Percentiles rank a stretch among this genome's conserved stretches.
phyloP scores from a whole-genome alignment of 2,888 invertebrate species.

The Sinodicranocentrus sp. region DNA sequence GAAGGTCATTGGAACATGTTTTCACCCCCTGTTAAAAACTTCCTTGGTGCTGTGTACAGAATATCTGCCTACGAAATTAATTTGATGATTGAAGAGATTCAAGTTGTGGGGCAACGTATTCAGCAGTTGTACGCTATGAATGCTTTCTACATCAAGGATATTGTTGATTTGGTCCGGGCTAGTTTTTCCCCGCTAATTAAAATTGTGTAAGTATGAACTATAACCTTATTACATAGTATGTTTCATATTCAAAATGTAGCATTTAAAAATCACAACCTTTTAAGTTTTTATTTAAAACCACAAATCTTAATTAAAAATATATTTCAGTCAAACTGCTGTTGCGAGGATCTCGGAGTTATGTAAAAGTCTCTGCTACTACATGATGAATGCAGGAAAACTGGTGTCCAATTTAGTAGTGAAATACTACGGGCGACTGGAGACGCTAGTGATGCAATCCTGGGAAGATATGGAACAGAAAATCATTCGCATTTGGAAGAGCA shows the following conservation, averaged over 20 bases:
- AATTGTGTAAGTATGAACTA: slow-evolving; percentile 37
- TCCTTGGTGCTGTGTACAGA: slow-evolving; percentile 13
- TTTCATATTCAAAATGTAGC: neutral
- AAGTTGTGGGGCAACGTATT: slow-evolving; percentile 57
- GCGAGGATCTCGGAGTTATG: slow-evolving; percentile 12
- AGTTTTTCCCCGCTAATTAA: slow-evolving; percentile 27
- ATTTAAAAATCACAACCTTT: no score
- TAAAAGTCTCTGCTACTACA: slow-evolving; percentile 28
- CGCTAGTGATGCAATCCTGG: slow-evolving; percentile 68
- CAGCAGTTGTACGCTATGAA: slow-evolving; percentile 75
- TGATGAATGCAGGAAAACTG: slow-evolving; percentile 32
- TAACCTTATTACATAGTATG: neutral
- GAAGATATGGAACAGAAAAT: slow-evolving; percentile 64
- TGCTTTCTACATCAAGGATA: slow-evolving; percentile 76
- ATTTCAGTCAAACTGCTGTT: slow-evolving; percentile 20
- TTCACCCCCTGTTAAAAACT: slow-evolving; percentile 39
- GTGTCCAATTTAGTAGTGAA: slow-evolving; percentile 15
- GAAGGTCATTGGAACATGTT: slow-evolving; percentile 65
- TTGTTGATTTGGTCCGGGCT: slow-evolving; percentile 54
- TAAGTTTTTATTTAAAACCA: no score
- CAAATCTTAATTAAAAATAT: no score
- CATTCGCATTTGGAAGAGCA: slow-evolving; percentile 63
- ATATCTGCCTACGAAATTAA: slow-evolving; percentile 47
- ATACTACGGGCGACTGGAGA: slow-evolving; percentile 71
- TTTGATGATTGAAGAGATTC: slow-evolving; percentile 72